Evolutionary conservation across 2,113 vertebrate species (phyloP), one percentile per base, ranked within the genome.

Genomic region (Lipophrys pholis): DNA sequence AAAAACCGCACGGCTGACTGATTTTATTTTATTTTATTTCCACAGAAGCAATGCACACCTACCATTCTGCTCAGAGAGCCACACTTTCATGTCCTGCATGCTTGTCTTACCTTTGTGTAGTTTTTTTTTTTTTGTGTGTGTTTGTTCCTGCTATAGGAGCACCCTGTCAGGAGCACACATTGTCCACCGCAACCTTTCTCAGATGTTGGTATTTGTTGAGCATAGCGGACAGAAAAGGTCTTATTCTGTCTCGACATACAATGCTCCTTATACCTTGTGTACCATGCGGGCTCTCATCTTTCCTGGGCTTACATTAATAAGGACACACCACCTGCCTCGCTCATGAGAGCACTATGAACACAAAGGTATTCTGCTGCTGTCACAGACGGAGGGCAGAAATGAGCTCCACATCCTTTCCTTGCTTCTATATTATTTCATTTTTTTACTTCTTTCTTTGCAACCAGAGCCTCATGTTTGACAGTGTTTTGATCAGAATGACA

Each of bases 261-360:
- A 56, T 79, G 71, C 64, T 59, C 54, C 77, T 76, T 72, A 70
- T 74, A 41, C 76, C 72, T 78, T 67, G 78, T 86, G 73, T 61
- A 77, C 6, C 14, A n/a, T 69, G 52, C 52, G 21, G 21, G 21
- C 41, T 76, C 66, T 76, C 68, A 55, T 90, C 76, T 79, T 78
- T 70, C 73, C 69, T 45, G 43, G 56, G 59, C 68, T 69, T 72
- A 57, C 78, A 61, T 83, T 89, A 87, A 90, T 87, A 85, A 81
- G 78, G 69, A 82, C 79, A 71, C 67, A 68, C 61, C 46, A 8
- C 56, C 73, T 78, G 73, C 68, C 69, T 82, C 21, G 9, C 78
- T 73, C 69, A 65, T 68, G 73, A 85, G 73, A 69, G 75, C 60
- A 73, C 80, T 46, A 64, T 41, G 73, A 73, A 67, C 64, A 52